Conservation (phyloP, 2,797 vertebrate genomes). For the Aulostomus chinensis region DNA sequence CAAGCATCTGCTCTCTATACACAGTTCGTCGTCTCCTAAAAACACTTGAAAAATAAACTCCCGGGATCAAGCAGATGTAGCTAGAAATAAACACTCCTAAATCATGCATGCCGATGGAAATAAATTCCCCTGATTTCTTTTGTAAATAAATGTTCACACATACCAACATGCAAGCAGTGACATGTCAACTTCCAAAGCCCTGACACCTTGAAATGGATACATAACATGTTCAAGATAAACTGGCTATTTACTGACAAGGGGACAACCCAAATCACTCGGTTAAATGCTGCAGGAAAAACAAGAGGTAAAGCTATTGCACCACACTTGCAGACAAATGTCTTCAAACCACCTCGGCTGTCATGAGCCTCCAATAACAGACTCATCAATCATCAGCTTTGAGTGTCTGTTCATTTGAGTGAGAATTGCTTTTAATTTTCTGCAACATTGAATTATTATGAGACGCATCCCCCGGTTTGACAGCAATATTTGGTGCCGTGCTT, state of each 20-base stretch:
- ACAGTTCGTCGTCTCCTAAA: slow-evolving; percentile 26
- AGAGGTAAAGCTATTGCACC: no score
- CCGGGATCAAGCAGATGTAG: background rate
- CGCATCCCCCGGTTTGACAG: no score
- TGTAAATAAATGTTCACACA: slow-evolving; percentile 29
- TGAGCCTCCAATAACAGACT: no score
- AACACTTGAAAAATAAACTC: slow-evolving; percentile 39
- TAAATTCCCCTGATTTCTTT: slow-evolving; percentile 27
- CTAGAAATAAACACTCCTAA: slow-evolving; percentile 46
- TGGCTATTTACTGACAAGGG: slow-evolving; percentile 22
- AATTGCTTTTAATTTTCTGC: no score
- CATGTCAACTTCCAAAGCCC: slow-evolving; percentile 31
- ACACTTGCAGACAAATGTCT: no score
- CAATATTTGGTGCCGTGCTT: no score
- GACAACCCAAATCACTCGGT: background rate
- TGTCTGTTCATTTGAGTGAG: no score
- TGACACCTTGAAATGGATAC: slow-evolving; percentile 42
- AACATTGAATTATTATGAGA: no score
- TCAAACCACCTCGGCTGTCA: no score
- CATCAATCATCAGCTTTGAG: no score
- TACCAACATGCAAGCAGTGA: slow-evolving; percentile 39
- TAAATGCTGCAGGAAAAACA: background rate
- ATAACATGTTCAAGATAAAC: slow-evolving; percentile 28
- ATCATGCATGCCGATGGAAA: slow-evolving; percentile 10
- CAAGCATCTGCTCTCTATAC: slow-evolving; percentile 14